Evolutionary conservation across 2,888 invertebrate genomes (phyloP), one percentile per base, ranked within the genome.

Genomic region (Drosophila acutilabella): DNA sequence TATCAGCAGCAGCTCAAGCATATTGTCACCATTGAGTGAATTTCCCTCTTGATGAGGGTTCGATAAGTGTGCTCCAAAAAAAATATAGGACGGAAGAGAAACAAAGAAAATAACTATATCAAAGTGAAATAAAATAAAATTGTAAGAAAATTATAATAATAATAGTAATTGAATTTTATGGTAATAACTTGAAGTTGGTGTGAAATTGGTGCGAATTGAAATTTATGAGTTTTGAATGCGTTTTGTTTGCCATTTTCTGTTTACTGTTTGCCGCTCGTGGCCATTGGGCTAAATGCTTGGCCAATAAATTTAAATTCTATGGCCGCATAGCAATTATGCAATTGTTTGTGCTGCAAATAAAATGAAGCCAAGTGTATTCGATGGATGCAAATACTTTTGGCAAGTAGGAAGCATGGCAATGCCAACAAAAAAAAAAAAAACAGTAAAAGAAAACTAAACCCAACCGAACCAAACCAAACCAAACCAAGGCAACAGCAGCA

Each of bases 341-440:
- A 87, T 88, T 83, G 89, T 86, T 84, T 75, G 81, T 75, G 82
- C 62, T 48, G 84, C 87, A 86, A 88, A 89, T 79, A 80, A 84
- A 85, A 86, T 76, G 60, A 71, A 79, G 72, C 72, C 74, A 80
- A 82, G 67, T 80, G 71, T 68, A 82, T 78, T 45, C 60, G 67
- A 54, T 65, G 51, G 48, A 84, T 75, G 67, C 81, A 77, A 74
- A 77, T 78, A 79, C 57, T 73, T 74, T 83, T 53, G 66, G 69
- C 73, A 57, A 69, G 58, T 70, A 64, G 62, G 64, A 58, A 71
- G 65, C 56, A 57, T 58, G 33, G 65, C 44, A 38, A 38, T 13
- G 11, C 14, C 45, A 48, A 38, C 23, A 16, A 52, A 14, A 16
- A 62, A 50, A 14, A 26, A 18, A 44, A n/a, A n/a, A n/a, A n/a